Conservation (phyloP, 2,888 invertebrate genomes). For the Vandiemenella viatica region DNA sequence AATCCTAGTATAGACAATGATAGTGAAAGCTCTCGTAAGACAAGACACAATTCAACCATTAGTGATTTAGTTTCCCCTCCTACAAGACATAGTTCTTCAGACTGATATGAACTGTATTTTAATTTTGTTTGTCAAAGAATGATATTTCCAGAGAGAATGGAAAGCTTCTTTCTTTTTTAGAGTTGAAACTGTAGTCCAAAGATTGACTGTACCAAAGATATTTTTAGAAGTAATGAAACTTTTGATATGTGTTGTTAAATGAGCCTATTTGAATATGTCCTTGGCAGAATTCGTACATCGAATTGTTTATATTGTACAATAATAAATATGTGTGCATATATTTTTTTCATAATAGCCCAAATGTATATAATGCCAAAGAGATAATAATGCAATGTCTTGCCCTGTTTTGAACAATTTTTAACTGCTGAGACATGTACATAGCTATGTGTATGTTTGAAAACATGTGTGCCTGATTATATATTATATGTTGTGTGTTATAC, state of each 20-base stretch:
- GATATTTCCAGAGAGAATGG: neutral
- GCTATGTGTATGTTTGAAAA: neutral
- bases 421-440: neutral
- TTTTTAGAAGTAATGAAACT: neutral
- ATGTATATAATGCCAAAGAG: neutral
- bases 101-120: neutral
- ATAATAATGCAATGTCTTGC: neutral
- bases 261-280: neutral
- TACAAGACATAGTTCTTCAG: slow-evolving; percentile 38
- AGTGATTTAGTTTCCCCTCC: slow-evolving; percentile 37
- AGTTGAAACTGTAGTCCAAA: neutral
- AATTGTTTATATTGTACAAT: neutral
- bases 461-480: neutral
- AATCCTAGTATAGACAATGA: slow-evolving; percentile 53
- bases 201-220: neutral
- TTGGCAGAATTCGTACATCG: neutral
- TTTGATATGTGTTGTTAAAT: too few species aligned
- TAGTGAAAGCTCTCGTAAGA: slow-evolving; percentile 58
- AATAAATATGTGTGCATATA: neutral
- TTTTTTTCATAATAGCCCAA: neutral
- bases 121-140: neutral
- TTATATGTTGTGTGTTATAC: neutral
- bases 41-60: slow-evolving; percentile 64
- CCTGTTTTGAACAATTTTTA: neutral
- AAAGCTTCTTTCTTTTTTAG: neutral